phyloP scores from a whole-genome alignment of 2,888 invertebrate genomes.

The Campoplex capitator region DNA sequence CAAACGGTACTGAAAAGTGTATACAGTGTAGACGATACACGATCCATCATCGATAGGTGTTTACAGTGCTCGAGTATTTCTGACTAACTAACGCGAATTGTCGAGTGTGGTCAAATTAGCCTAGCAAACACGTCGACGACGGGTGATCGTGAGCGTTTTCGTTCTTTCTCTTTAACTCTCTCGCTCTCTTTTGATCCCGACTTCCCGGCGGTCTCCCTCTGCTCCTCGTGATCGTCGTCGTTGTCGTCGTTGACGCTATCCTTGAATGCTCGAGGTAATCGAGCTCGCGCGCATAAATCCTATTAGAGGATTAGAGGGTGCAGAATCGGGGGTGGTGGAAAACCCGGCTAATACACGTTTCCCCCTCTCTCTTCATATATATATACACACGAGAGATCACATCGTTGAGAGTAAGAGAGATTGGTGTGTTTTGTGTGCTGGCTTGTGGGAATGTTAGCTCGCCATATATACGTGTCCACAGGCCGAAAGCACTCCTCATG shows the following conservation, averaged over 20 bases:
- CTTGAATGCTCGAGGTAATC: constrained; percentile 82
- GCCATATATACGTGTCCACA: constrained; percentile 64
- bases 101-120: constrained; percentile 70
- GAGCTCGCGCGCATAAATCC: constrained; percentile 84
- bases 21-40: neutral
- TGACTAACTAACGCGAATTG: constrained; percentile 58
- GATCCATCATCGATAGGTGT: constrained; percentile 30
- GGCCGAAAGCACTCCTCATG: constrained; percentile 70
- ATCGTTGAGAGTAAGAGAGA: constrained; percentile 25
- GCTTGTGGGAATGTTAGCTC: constrained; percentile 71
- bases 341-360: constrained; percentile 47
- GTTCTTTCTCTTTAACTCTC: constrained; percentile 5
- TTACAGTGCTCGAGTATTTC: constrained; percentile 26
- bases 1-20: neutral
- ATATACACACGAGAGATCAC: constrained; percentile 42
- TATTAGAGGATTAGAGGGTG: constrained; percentile 83
- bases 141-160: constrained; percentile 66
- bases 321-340: constrained; percentile 70
- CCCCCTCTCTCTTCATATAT: neutral
- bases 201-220: neutral
- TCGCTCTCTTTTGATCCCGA: constrained; percentile 15
- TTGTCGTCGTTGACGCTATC: constrained; percentile 75
- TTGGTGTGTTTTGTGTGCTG: constrained; percentile 65
- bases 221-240: constrained; percentile 55
- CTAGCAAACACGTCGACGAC: constrained; percentile 62